Base-by-base conservation (phyloP, 2,797 vertebrate species). In the Rhadinocentrus ornatus region DNA sequence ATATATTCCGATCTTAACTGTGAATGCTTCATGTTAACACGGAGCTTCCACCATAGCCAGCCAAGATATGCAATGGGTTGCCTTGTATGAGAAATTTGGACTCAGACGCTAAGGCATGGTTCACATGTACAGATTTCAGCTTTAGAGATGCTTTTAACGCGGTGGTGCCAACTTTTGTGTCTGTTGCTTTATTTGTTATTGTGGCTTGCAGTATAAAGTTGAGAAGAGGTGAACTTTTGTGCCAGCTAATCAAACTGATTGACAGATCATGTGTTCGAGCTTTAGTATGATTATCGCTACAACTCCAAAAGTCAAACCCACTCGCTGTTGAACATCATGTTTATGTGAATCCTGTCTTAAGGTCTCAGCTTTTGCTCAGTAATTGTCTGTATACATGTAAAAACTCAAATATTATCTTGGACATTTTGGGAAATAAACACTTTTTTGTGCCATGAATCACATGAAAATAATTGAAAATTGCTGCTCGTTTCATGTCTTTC, bases 1-100 rank as follows among this genome's bases (percentile, higher is more conserved):
- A 92, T 92, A 90, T 92, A 93, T 92, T 89, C 87, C 73, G 77
- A 86, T 72, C 74, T 86, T 84, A 80, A 94, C 92, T 95, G 94
- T 95, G 92, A 94, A 93, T 85, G 71, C 72, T 86, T 81, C 81
- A 80, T 81, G 61, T 57, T 35, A 67, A 66, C 69, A 69, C 68
- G 70, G 48, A 77, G 66, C 34, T 34, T 71, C 32, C 64, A 69
- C 59, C 54, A 41, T 55, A 74, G 66, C 77, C 69, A 58, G 66
- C 32, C 24, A 20, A 44, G 41, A n/a, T n/a, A 24, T 66, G 52
- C 64, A 37, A 63, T 31, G 58, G 50, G 35, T 52, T 54, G 29
- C 34, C 32, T 20, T 29, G 63, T 50, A 18, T 50, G 9, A 52
- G 27, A 10, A 48, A 10, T 44, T 58, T 16, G 66, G 54, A 77